phyloP scores from a whole-genome alignment of 92 coral and sea anemone genomes.

The Bergia puertoricense region DNA sequence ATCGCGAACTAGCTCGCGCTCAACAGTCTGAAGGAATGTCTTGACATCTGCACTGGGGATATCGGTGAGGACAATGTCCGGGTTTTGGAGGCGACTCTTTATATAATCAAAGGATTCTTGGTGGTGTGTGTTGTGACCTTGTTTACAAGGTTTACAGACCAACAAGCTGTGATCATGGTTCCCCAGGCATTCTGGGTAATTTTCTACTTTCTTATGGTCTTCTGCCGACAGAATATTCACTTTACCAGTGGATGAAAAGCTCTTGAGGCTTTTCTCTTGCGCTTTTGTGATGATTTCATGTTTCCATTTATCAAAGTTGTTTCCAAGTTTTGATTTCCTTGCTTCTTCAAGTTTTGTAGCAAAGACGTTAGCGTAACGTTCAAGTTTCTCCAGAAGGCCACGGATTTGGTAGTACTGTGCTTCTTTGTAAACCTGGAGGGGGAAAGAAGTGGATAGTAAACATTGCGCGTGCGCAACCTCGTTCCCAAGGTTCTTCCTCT shows the following conservation, averaged over 20 bases:
- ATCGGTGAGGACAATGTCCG: conserved; percentile 69
- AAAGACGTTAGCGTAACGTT: conserved; percentile 83
- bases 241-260: conserved; percentile 60
- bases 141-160: conserved; percentile 53
- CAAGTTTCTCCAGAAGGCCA: conserved; percentile 77
- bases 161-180: conserved; percentile 79
- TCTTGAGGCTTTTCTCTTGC: conserved; percentile 80
- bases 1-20: conserved; percentile 72
- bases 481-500: too few species aligned
- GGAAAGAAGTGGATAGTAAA: neutral
- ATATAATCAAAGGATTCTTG: conserved; percentile 77
- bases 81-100: conserved; percentile 63
- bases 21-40: conserved; percentile 64
- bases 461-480: too few species aligned
- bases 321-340: conserved; percentile 74
- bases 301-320: conserved; percentile 78
- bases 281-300: conserved; percentile 71
- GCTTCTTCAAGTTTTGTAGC: conserved; percentile 80
- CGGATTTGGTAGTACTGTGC: conserved; percentile 88
- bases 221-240: conserved; percentile 76
- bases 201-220: conserved; percentile 67
- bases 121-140: conserved; percentile 56
- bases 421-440: conserved; percentile 85
- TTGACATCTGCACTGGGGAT: conserved; percentile 62
- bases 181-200: conserved; percentile 73